Evolutionary conservation across 2,888 invertebrate genomes (phyloP).

Genomic region (Napeogenes inachia): DNA sequence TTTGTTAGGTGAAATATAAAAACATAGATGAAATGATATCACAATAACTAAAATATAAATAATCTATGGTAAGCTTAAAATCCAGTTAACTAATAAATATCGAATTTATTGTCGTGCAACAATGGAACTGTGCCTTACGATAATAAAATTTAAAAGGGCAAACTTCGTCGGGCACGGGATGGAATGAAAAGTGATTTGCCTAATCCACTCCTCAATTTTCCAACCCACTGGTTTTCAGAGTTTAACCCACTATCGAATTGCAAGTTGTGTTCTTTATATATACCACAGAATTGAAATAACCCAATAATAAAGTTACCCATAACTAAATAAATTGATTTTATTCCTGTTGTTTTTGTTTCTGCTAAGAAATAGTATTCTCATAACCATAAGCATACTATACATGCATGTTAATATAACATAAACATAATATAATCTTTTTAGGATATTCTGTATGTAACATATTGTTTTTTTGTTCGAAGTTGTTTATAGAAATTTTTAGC

Average conservation of each 20-base stretch:
- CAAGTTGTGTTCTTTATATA: conserved; percentile 28
- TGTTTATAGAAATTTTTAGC: too few relatives aligned
- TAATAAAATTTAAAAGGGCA: conserved; percentile 76
- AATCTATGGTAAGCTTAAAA: not conserved
- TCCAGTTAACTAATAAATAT: not conserved
- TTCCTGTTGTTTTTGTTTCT: too few relatives aligned
- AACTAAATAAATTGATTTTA: too few relatives aligned
- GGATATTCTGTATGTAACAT: too few relatives aligned
- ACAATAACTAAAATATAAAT: not conserved
- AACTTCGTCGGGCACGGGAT: conserved; percentile 63
- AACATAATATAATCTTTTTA: too few relatives aligned
- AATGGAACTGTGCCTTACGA: conserved; percentile 41
- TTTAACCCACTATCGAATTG: conserved; percentile 51
- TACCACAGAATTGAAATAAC: not conserved
- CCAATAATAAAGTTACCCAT: too few relatives aligned
- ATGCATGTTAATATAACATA: too few relatives aligned
- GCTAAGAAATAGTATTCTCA: too few relatives aligned
- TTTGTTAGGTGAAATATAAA: too few relatives aligned
- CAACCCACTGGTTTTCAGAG: conserved; percentile 57
- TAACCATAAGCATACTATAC: too few relatives aligned
- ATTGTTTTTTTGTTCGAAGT: too few relatives aligned
- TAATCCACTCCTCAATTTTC: conserved; percentile 77
- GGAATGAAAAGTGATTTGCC: conserved; percentile 76
- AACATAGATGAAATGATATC: too few relatives aligned
- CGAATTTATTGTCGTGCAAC: not conserved